phyloP scores from a whole-genome alignment of 2,797 vertebrate species.

The Cyclura pinguis region DNA sequence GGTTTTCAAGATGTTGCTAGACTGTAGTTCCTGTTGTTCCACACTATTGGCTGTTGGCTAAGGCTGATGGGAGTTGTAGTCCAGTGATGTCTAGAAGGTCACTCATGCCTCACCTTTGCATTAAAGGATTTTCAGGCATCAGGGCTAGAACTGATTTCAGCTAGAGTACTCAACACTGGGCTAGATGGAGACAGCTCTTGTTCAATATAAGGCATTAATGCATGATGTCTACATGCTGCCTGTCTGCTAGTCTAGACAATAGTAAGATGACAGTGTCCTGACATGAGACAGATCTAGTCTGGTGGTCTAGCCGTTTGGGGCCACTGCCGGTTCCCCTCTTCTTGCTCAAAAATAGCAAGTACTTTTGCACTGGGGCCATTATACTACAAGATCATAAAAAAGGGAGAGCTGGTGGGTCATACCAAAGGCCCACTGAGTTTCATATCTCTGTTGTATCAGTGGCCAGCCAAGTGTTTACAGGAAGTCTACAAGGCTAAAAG shows the following conservation, averaged over 20 bases:
- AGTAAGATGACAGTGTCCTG: background rate
- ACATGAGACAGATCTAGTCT: background rate
- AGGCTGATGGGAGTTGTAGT: background rate
- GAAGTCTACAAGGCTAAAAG: background rate
- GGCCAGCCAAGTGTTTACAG: too few relatives aligned
- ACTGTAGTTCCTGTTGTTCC: background rate
- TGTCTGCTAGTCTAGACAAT: background rate
- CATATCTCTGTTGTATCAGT: too few relatives aligned
- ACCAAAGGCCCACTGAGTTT: background rate
- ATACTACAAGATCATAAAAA: background rate
- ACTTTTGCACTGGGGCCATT: background rate
- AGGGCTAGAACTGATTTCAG: background rate
- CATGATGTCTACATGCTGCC: background rate
- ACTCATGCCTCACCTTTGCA: too few relatives aligned
- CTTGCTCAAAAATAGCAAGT: background rate
- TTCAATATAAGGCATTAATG: background rate
- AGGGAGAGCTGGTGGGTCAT: background rate
- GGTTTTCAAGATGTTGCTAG: background rate
- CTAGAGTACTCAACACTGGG: background rate
- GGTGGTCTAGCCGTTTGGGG: background rate
- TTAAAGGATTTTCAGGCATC: background rate
- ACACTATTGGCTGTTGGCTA: background rate
- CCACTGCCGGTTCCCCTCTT: background rate
- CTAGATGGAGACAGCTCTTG: background rate
- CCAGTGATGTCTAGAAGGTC: background rate